phyloP scores from a whole-genome alignment of 1,140 invertebrate species.

The Lysiphlebus fabarum region DNA sequence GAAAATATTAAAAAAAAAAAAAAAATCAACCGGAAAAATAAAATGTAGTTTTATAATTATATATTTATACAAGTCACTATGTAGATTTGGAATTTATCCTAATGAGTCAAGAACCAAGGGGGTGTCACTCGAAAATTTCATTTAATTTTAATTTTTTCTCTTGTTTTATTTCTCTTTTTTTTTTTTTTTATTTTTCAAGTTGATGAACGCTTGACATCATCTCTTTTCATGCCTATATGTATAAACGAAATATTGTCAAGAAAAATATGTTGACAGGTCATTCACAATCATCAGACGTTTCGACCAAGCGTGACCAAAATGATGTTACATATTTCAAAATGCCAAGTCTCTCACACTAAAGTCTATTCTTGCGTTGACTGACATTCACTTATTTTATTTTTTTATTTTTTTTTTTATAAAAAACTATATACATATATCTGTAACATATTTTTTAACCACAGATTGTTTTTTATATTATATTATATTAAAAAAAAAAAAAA shows the following conservation, averaged over 20 bases:
- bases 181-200: background rate
- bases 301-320: constrained; percentile 28
- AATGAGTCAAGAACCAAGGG: constrained; percentile 38
- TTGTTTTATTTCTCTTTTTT: constrained; percentile 2
- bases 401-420: constrained; percentile 3
- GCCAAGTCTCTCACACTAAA: constrained; percentile 10
- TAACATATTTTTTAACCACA: constrained; percentile 1
- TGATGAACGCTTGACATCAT: background rate
- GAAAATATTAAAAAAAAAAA: too few relatives aligned
- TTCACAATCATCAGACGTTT: constrained; percentile 32
- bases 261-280: constrained; percentile 42
- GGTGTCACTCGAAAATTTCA: constrained; percentile 27
- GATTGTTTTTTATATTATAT: too few relatives aligned
- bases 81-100: constrained; percentile 28
- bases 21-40: too few relatives aligned
- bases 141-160: constrained; percentile 1
- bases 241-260: constrained; percentile 30
- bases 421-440: background rate
- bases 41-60: too few relatives aligned
- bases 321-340: constrained; percentile 29
- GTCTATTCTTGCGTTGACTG: constrained; percentile 21
- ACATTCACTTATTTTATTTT: constrained; percentile 5
- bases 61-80: background rate
- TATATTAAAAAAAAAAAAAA: too few relatives aligned
- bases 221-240: background rate